Base-by-base conservation (phyloP, 2,797 vertebrate species). In the Geotrypetes seraphini region DNA sequence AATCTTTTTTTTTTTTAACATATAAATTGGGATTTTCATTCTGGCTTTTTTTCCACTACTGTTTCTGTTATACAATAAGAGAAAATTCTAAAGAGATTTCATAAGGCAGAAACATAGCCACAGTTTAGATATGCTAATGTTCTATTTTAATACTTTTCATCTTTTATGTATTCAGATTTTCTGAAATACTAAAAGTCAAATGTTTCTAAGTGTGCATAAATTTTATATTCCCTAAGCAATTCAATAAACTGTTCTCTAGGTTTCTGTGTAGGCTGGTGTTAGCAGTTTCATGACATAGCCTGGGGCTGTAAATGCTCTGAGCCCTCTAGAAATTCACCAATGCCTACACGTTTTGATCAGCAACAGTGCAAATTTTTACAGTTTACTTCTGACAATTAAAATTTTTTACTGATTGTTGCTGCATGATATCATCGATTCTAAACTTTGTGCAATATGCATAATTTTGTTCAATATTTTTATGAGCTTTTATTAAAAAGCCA, bases 71-170 rank as follows among this genome's bases (percentile, higher is more conserved):
- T 22, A 12, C 21, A 12, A 17, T 7, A n/a, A 16, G 15, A 18
- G 18, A 29, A 20, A 43, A 59, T n/a, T n/a, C n/a, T n/a, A n/a
- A n/a, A n/a, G n/a, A n/a, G n/a, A n/a, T n/a, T n/a, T n/a, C n/a
- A 27, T 35, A 42, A 60, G 58, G 52, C 16, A 51, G 47, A 70
- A 40, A 53, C 13, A 33, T 47, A 63, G 49, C 43, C n/a, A n/a
- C 5, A 22, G 43, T 63, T 66, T 52, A 69, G 59, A 75, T 71
- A 64, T 71, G 61, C 33, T 64, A 72, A 73, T 77, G 31, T 19
- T 36, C 4, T 12, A 49, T 57, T 67, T 57, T 35, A 57, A 55
- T 39, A 40, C 28, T 44, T 71, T 71, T 73, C 52, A 71, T 73
- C 54, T 59, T 49, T 10, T 47, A 25, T 43, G 11, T 60, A 68